Conservation (phyloP, 2,797 vertebrate species). For the Micropoecilia bifurca region DNA sequence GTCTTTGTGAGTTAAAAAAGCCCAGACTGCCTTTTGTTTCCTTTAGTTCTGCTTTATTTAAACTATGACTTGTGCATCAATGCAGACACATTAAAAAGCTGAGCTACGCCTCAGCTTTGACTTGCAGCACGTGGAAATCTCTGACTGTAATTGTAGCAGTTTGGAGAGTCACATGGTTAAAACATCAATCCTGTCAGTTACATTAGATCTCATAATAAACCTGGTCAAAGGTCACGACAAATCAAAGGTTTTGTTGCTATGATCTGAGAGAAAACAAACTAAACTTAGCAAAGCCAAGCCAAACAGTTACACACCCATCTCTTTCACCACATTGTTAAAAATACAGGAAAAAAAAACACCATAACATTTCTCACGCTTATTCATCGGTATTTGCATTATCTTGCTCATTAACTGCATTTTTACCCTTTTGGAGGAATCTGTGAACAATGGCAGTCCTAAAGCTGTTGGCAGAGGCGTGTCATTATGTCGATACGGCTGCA, state of each 20-base stretch:
- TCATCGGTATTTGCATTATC: neutral
- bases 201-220: slow-evolving; percentile 40
- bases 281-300: slow-evolving; percentile 25
- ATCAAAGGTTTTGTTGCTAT: slow-evolving; percentile 47
- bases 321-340: slow-evolving; percentile 11
- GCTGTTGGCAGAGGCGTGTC: neutral
- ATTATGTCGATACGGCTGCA: neutral
- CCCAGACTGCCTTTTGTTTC: neutral
- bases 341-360: neutral
- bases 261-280: slow-evolving; percentile 55
- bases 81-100: neutral
- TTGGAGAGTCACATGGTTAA: slow-evolving; percentile 5
- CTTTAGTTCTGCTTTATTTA: neutral
- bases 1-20: neutral
- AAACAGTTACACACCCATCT: slow-evolving; percentile 15
- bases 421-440: neutral
- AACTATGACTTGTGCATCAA: neutral
- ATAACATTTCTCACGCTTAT: slow-evolving; percentile 14
- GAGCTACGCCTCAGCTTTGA: neutral
- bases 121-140: neutral
- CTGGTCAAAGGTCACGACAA: slow-evolving; percentile 50
- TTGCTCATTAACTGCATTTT: slow-evolving; percentile 13
- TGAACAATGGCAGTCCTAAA: neutral
- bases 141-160: neutral
- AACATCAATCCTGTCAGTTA: slow-evolving; percentile 35